These are phyloP conservation scores for Bucco capensis DNA, from an alignment of 2,113 vertebrate species.

Conservation along the genomic window DNA sequence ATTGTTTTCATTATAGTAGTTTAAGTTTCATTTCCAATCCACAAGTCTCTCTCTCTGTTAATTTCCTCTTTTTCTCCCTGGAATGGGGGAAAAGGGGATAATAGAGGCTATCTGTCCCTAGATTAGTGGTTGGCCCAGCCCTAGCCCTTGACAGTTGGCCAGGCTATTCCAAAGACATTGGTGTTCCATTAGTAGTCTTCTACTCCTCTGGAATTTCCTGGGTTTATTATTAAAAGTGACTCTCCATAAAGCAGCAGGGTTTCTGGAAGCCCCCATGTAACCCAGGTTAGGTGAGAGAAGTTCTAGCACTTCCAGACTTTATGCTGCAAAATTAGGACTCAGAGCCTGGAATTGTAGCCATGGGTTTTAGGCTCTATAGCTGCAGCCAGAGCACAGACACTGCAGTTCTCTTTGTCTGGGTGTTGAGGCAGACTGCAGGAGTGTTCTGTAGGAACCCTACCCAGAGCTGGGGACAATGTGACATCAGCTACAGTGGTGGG, in stretches of 20 bases:
- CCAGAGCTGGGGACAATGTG: rapidly evolving
- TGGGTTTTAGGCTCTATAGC: background rate
- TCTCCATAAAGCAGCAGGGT: background rate
- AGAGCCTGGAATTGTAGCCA: background rate
- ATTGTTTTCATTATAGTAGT: too few relatives aligned
- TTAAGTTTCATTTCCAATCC: too few relatives aligned
- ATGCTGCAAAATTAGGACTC: background rate
- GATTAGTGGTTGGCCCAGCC: too few relatives aligned
- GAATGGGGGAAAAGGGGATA: too few relatives aligned
- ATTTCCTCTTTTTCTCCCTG: too few relatives aligned
- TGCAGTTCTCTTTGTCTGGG: background rate
- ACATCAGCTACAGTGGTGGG: background rate
- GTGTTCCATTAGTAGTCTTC: background rate
- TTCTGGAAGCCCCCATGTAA: background rate
- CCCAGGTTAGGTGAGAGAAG: background rate
- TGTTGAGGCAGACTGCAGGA: background rate
- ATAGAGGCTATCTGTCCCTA: too few relatives aligned
- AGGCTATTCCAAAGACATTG: background rate
- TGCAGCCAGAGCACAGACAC: background rate
- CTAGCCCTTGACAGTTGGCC: too few relatives aligned
- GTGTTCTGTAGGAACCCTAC: background rate
- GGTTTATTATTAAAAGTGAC: slow-evolving; percentile 33
- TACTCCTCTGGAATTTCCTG: background rate
- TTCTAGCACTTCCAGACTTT: background rate
- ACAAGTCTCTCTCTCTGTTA: too few relatives aligned